Evolutionary conservation across 2,113 vertebrate genomes (phyloP).

Genomic region (Anguilla japonica): DNA sequence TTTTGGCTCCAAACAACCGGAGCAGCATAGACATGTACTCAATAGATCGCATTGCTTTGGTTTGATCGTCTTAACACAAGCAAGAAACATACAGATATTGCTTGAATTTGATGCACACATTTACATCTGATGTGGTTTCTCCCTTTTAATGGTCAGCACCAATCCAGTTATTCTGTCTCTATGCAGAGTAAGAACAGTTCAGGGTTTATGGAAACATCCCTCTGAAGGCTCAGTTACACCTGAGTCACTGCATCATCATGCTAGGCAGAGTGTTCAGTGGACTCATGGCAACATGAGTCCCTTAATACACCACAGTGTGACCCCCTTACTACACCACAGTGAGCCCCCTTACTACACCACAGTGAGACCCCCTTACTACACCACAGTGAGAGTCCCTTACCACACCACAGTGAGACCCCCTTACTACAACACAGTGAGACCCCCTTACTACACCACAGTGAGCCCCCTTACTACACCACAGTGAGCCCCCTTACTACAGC

Average conservation of each 20-base stretch:
- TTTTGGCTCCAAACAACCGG: too few relatives aligned
- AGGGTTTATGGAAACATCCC: conserved; percentile 64
- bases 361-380: too few relatives aligned
- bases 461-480: too few relatives aligned
- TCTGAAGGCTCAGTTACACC: conserved; percentile 70
- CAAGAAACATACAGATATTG: neutral
- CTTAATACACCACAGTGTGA: neutral
- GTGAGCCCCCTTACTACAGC: too few relatives aligned
- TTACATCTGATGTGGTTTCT: neutral
- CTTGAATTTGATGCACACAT: neutral
- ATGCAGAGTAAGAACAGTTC: conserved; percentile 57
- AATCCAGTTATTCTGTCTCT: conserved; percentile 23
- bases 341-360: too few relatives aligned
- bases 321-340: too few relatives aligned
- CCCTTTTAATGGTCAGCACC: neutral
- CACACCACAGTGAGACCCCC: too few relatives aligned
- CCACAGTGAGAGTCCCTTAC: too few relatives aligned
- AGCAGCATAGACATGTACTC: neutral
- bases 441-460: too few relatives aligned
- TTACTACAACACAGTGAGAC: too few relatives aligned
- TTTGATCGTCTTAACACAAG: neutral
- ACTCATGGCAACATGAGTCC: neutral
- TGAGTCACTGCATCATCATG: conserved; percentile 31
- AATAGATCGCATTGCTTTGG: neutral
- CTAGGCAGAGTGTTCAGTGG: conserved; percentile 10